Evolutionary conservation across 1,140 invertebrate genomes (phyloP).

Genomic region (Archivesica marissinica): DNA sequence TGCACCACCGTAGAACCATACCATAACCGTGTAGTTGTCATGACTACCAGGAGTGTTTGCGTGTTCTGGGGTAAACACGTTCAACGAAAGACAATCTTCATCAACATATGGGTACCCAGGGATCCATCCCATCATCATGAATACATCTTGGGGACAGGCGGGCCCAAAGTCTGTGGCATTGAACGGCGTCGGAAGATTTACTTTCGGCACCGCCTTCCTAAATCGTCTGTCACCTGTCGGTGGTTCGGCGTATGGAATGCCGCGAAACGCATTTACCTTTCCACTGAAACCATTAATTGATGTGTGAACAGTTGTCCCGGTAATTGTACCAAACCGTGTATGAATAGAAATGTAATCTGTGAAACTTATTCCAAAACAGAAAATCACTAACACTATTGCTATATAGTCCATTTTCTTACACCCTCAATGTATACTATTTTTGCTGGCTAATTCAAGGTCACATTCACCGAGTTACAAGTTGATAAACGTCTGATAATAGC

Average conservation of each 20-base stretch:
- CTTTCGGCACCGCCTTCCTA: conserved; percentile 90
- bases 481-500: too few relatives aligned
- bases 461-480: too few relatives aligned
- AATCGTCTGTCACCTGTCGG: conserved; percentile 94
- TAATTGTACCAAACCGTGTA: conserved; percentile 27
- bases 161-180: conserved; percentile 89
- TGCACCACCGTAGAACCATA: conserved; percentile 72
- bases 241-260: conserved; percentile 96
- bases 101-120: conserved; percentile 36
- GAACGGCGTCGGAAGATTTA: conserved; percentile 89
- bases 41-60: conserved; percentile 88
- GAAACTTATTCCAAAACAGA: background rate
- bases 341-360: background rate
- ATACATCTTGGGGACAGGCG: conserved; percentile 94
- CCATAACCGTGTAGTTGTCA: conserved; percentile 64
- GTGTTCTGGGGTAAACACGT: conserved; percentile 82
- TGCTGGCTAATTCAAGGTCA: too few relatives aligned
- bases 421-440: too few relatives aligned
- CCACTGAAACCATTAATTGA: conserved; percentile 73
- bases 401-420: too few relatives aligned
- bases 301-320: conserved; percentile 2
- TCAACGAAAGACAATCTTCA: conserved; percentile 75
- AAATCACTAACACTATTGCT: background rate
- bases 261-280: conserved; percentile 94
- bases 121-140: conserved; percentile 86